phyloP scores from a whole-genome alignment of 2,888 invertebrate species.

The Helleia helle region DNA sequence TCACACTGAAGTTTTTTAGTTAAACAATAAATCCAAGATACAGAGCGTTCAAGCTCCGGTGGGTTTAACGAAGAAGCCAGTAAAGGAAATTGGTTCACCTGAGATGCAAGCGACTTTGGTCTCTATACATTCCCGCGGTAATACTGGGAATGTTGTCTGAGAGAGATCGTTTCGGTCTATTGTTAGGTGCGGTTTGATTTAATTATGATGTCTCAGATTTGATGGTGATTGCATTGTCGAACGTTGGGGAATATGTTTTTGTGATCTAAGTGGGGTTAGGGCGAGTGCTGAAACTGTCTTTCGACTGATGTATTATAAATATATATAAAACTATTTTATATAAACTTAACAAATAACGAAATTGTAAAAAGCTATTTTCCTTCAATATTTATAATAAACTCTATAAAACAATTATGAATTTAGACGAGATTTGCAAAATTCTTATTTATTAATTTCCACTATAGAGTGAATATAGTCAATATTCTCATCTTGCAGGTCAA shows the following conservation, averaged over 20 bases:
- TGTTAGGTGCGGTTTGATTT: conserved; percentile 12
- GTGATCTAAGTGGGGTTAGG: too few species aligned
- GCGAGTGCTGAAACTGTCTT: too few species aligned
- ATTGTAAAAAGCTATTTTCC: too few species aligned
- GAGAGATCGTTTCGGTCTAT: conserved; percentile 14
- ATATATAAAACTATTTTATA: too few species aligned
- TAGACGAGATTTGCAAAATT: too few species aligned
- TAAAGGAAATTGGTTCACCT: conserved; percentile 23
- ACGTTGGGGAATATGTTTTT: not conserved
- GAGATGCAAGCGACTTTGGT: conserved; percentile 17
- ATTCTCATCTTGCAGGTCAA: too few species aligned
- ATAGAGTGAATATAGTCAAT: too few species aligned
- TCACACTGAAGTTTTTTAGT: conserved; percentile 2
- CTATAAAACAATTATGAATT: too few species aligned
- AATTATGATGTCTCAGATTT: conserved; percentile 10
- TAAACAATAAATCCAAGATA: conserved; percentile 17
- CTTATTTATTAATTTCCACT: too few species aligned
- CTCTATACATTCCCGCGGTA: conserved; percentile 11
- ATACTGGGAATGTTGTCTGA: conserved; percentile 12
- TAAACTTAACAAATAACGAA: too few species aligned
- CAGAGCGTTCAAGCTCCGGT: conserved; percentile 25
- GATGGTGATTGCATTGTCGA: conserved; percentile 8
- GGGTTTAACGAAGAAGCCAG: conserved; percentile 24
- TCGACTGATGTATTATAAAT: too few species aligned
- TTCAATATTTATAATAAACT: too few species aligned